Conservation (phyloP, 2,888 invertebrate genomes). For the Agapetus fuscipes region DNA sequence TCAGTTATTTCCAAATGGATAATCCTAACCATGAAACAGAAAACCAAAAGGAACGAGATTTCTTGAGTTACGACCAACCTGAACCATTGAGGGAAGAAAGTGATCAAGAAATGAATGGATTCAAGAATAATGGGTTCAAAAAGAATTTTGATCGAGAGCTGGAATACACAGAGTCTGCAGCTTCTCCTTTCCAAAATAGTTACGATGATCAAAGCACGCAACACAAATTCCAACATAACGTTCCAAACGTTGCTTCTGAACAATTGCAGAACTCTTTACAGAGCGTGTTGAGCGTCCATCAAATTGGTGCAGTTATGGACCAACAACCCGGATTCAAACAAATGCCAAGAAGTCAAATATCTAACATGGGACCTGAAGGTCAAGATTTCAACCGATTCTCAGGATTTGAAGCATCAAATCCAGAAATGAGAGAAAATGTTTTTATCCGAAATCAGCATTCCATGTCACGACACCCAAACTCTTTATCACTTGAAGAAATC, state of each 20-base stretch:
- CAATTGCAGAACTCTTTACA: slow-evolving; percentile 14
- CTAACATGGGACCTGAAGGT: not conserved
- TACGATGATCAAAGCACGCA: slow-evolving; percentile 10
- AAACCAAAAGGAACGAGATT: slow-evolving; percentile 7
- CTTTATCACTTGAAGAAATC: slow-evolving; percentile 9
- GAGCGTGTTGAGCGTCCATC: slow-evolving; percentile 26
- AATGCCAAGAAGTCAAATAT: slow-evolving; percentile 5
- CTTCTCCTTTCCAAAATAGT: slow-evolving; percentile 6
- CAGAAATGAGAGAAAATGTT: slow-evolving; percentile 7
- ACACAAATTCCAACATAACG: slow-evolving; percentile 4
- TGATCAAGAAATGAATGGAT: not conserved
- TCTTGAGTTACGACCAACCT: slow-evolving; percentile 1
- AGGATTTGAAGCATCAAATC: slow-evolving; percentile 3
- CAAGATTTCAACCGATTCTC: slow-evolving; percentile 4
- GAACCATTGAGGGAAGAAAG: not conserved
- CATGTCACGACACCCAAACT: slow-evolving; percentile 3
- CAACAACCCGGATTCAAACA: slow-evolving; percentile 22
- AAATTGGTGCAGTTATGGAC: slow-evolving; percentile 42
- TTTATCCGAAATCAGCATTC: slow-evolving; percentile 1
- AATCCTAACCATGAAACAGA: slow-evolving; percentile 10
- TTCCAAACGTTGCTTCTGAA: slow-evolving; percentile 14
- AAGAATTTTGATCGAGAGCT: slow-evolving; percentile 2
- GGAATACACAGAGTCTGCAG: not conserved
- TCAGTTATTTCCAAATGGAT: slow-evolving; percentile 11
- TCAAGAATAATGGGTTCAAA: not conserved